Evolutionary conservation across 1,140 invertebrate species (phyloP).

Genomic region (Pomacea maculata): DNA sequence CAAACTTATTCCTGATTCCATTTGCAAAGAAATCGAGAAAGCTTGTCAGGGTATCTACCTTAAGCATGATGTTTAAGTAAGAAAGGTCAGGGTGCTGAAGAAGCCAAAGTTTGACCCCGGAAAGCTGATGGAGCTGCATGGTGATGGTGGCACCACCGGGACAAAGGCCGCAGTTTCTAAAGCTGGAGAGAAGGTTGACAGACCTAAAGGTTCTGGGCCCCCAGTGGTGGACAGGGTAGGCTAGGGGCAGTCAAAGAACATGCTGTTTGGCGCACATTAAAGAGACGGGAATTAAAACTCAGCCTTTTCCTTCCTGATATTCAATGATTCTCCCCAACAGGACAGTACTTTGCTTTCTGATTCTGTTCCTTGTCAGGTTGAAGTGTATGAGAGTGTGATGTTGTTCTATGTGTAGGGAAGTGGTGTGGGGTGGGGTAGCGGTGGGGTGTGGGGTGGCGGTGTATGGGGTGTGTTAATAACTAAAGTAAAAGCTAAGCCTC

Average conservation of each 20-base stretch:
- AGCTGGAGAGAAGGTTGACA: slow-evolving; percentile 84
- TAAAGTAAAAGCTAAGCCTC: too few relatives aligned
- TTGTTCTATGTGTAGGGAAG: too few relatives aligned
- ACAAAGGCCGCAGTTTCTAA: slow-evolving; percentile 78
- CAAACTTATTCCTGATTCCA: slow-evolving; percentile 96
- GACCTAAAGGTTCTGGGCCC: slow-evolving; percentile 97
- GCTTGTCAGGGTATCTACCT: slow-evolving; percentile 96
- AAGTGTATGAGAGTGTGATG: too few relatives aligned
- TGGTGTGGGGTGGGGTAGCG: too few relatives aligned
- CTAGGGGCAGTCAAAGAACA: slow-evolving; percentile 10
- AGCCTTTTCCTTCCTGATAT: neutral
- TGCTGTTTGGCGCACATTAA: neutral
- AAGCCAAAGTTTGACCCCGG: slow-evolving; percentile 92
- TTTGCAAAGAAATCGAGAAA: slow-evolving; percentile 99
- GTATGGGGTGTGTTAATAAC: too few relatives aligned
- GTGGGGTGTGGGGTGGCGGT: too few relatives aligned
- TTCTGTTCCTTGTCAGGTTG: too few relatives aligned
- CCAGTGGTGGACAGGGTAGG: slow-evolving; percentile 93
- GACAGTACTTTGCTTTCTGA: too few relatives aligned
- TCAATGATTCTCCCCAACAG: too few relatives aligned
- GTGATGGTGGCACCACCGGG: slow-evolving; percentile 74
- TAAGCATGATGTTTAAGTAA: slow-evolving; percentile 96
- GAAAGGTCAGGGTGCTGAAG: slow-evolving; percentile 99
- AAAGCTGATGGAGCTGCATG: slow-evolving; percentile 95
- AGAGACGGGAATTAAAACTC: neutral